Evolutionary conservation across 2,797 vertebrate species (phyloP).

Genomic region (Myoxocephalus aenaeus): DNA sequence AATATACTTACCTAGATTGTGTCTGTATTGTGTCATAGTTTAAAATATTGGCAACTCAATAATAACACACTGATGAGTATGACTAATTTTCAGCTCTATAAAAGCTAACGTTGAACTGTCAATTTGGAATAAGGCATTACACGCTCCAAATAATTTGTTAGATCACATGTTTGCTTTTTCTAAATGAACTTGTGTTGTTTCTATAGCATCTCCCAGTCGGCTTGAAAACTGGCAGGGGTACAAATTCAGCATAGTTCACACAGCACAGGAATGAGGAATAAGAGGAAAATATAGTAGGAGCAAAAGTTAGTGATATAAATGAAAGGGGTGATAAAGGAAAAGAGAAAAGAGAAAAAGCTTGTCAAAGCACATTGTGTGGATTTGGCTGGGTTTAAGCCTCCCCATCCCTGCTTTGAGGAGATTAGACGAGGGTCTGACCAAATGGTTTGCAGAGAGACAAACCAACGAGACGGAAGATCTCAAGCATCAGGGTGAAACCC

Average conservation of each 20-base stretch:
- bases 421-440: constrained; percentile 61
- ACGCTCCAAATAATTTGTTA: constrained; percentile 4
- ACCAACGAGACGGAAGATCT: constrained; percentile 47
- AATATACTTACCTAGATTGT: not conserved
- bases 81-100: constrained; percentile 12
- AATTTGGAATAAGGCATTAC: constrained; percentile 22
- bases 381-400: constrained; percentile 64
- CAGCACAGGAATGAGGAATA: not conserved
- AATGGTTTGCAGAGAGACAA: constrained; percentile 53
- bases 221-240: constrained; percentile 25
- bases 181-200: constrained; percentile 48
- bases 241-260: constrained; percentile 39
- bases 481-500: constrained; percentile 39
- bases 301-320: constrained; percentile 26
- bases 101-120: constrained; percentile 28
- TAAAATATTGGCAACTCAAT: constrained; percentile 11
- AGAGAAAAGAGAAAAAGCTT: constrained; percentile 50
- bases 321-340: constrained; percentile 30
- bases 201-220: constrained; percentile 11
- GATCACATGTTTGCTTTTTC: constrained; percentile 29
- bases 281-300: constrained; percentile 16
- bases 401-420: constrained; percentile 70
- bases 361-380: constrained; percentile 67
- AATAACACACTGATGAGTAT: constrained; percentile 35
- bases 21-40: constrained; percentile 2